Conservation (phyloP, 1,140 invertebrate genomes). For the Drosophila setifemur region DNA sequence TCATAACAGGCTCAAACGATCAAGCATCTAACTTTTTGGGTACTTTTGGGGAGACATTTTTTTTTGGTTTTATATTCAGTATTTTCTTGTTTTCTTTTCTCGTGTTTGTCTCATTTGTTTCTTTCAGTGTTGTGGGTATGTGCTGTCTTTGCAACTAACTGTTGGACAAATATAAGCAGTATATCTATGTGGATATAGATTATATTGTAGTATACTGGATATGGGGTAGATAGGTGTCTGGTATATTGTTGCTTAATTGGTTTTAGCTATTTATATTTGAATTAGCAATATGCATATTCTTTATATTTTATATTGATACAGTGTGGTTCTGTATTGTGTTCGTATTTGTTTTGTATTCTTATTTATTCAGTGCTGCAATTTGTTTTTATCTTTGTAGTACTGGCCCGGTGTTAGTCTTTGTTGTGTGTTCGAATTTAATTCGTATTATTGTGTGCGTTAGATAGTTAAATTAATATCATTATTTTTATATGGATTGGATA, state of each 20-base stretch:
- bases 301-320: slow-evolving; percentile 60
- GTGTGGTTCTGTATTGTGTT: slow-evolving; percentile 29
- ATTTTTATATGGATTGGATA: slow-evolving; percentile 49
- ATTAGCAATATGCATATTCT: slow-evolving; percentile 68
- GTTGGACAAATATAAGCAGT: slow-evolving; percentile 54
- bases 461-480: slow-evolving; percentile 39
- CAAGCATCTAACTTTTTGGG: slow-evolving; percentile 40
- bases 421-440: slow-evolving; percentile 31
- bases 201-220: slow-evolving; percentile 30
- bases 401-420: slow-evolving; percentile 37
- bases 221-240: slow-evolving; percentile 44
- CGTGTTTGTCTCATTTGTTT: slow-evolving; percentile 18
- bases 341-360: slow-evolving; percentile 33
- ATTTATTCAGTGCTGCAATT: slow-evolving; percentile 47
- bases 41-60: slow-evolving; percentile 66
- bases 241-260: slow-evolving; percentile 72
- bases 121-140: slow-evolving; percentile 12
- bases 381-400: slow-evolving; percentile 43
- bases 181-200: slow-evolving; percentile 15
- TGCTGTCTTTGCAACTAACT: slow-evolving; percentile 21
- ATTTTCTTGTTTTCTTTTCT: slow-evolving; percentile 31
- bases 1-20: slow-evolving; percentile 37
- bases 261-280: slow-evolving; percentile 70
- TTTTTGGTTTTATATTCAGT: slow-evolving; percentile 30
- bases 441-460: slow-evolving; percentile 32